phyloP scores from a whole-genome alignment of 2,113 vertebrate species.

The Morone chrysops region DNA sequence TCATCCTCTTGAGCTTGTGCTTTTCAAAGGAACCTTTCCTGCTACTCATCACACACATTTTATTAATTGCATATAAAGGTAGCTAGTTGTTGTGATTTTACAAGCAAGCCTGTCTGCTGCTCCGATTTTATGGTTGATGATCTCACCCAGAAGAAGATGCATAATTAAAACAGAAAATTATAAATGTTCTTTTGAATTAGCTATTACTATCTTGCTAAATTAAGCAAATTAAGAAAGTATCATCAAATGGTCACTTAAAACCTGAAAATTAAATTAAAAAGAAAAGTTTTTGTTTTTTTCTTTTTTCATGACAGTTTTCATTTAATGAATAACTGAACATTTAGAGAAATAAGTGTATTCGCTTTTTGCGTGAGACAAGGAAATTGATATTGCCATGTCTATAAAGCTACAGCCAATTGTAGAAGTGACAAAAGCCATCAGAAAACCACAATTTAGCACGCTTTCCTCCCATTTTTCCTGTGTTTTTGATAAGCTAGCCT shows the following conservation, averaged over 20 bases:
- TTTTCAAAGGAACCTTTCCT: slow-evolving; percentile 69
- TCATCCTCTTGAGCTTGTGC: slow-evolving; percentile 57
- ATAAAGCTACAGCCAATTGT: not conserved
- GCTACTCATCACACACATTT: slow-evolving; percentile 57
- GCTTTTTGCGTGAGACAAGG: not conserved
- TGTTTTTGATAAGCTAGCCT: no score
- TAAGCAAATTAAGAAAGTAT: not conserved
- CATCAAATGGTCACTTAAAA: not conserved
- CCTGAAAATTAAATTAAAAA: not conserved
- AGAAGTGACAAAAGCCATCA: not conserved
- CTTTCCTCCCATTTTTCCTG: no score
- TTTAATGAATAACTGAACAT: not conserved
- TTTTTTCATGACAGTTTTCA: not conserved
- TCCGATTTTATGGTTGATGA: slow-evolving; percentile 32
- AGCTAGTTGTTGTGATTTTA: slow-evolving; percentile 52
- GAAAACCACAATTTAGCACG: no score
- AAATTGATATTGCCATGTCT: not conserved
- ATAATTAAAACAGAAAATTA: not conserved
- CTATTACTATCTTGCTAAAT: not conserved
- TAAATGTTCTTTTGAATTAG: not conserved
- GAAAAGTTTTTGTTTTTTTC: not conserved
- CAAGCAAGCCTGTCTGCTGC: slow-evolving; percentile 34
- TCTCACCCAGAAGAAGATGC: slow-evolving; percentile 4
- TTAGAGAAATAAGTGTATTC: not conserved
- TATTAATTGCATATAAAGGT: slow-evolving; percentile 52